A percentile compares a stretch with the other conserved stretches of the same genome.
Evolutionary conservation across 2,797 vertebrate species (phyloP).

Genomic region (Eleutherodactylus coqui): DNA sequence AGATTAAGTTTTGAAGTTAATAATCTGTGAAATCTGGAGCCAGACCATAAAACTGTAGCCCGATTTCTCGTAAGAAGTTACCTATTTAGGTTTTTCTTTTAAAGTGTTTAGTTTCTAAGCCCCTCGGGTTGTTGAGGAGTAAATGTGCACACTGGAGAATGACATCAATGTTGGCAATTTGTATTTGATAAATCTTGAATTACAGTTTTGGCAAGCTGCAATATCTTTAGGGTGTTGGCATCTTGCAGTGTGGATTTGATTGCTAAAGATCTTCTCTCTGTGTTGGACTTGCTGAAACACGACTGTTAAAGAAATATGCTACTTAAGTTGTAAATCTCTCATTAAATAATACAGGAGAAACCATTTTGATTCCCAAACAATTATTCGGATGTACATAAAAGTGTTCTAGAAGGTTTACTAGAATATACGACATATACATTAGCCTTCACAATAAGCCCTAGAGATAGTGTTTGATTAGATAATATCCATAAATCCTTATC

Average conservation of each 20-base stretch:
- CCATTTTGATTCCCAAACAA: neutral
- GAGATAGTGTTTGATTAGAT: neutral
- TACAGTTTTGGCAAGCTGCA: constrained; percentile 50
- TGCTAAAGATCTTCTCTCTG: constrained; percentile 56
- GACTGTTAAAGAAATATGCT: constrained; percentile 48
- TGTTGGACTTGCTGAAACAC: constrained; percentile 55
- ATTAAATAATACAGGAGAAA: constrained; percentile 37
- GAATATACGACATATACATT: neutral
- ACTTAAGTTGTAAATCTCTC: constrained; percentile 43
- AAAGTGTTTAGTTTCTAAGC: constrained; percentile 34
- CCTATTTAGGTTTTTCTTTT: constrained; percentile 23
- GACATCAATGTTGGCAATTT: constrained; percentile 56
- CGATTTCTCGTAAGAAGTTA: neutral
- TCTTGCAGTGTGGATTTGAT: constrained; percentile 43
- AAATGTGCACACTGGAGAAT: constrained; percentile 32
- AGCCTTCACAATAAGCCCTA: neutral
- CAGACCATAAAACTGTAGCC: constrained; percentile 15
- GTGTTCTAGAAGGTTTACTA: neutral
- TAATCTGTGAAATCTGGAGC: constrained; percentile 33
- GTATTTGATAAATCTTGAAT: constrained; percentile 50
- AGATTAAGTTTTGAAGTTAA: constrained; percentile 12
- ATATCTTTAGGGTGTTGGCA: constrained; percentile 58
- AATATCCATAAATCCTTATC: neutral
- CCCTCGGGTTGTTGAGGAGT: constrained; percentile 22
- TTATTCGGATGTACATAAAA: neutral